Base-by-base conservation (phyloP, 1,140 invertebrate species). In the Drosophila insularis region DNA sequence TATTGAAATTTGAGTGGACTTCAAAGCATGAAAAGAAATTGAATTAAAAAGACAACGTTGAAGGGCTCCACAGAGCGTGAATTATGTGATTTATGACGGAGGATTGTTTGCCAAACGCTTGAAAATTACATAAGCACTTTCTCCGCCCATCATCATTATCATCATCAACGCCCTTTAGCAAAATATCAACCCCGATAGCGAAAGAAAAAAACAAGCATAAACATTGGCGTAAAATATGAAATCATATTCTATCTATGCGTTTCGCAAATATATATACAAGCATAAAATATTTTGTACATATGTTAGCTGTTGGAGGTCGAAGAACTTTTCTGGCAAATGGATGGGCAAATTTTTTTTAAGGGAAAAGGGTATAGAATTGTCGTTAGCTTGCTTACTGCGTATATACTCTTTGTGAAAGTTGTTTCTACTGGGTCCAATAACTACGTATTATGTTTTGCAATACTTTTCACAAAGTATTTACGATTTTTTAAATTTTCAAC, bases 1-100 rank as follows among this genome's bases (percentile, higher is more conserved):
- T 89, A 87, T 87, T 87, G 84, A 87, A 87, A 87, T 87, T 80
- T 80, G 80, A 87, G 84, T 89, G 84, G 84, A 87, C 84, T 87
- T 87, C 76, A 89, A 87, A 84, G 78, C 69, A 77, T 73, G 77
- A 73, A 66, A 75, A 73, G 66, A 87, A 87, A 87, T 89, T 79
- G 80, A 89, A 89, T 87, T 89, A 84, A 80, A 71, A 81, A 87
- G 79, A 86, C 82, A 86, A 85, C 75, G 74, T 50, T 40, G 46
- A 70, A 71, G 68, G 68, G 75, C 78, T 63, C 67, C 84, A 66
- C 65, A 75, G 63, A 82, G 82, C 75, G 82, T 86, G 82, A 86
- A 87, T 86, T 86, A 89, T 86, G 84, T 89, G 84, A 89, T 86
- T 87, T 87, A 86, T 85, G 81, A 62, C 68, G 74, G 75, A 65